Conservation (phyloP, 2,888 invertebrate genomes). For the Rhingia rostrata region DNA sequence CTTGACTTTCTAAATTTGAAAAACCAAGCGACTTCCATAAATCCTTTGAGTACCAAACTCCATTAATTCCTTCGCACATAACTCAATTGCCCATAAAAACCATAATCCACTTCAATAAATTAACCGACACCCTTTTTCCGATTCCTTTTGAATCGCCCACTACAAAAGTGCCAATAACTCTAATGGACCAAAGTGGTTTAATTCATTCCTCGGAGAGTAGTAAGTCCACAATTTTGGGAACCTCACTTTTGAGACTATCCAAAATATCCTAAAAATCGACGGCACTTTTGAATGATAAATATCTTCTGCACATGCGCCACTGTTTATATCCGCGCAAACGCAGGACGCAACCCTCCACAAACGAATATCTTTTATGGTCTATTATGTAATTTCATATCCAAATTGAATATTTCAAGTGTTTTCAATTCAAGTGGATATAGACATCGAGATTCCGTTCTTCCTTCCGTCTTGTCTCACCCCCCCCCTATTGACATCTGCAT, state of each 20-base stretch:
- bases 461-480: conserved; percentile 32
- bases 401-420: conserved; percentile 70
- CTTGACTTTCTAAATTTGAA: conserved; percentile 17
- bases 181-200: conserved; percentile 56
- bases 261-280: conserved; percentile 11
- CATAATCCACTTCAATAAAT: conserved; percentile 71
- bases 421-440: conserved; percentile 67
- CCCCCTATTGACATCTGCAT: conserved; percentile 40
- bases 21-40: conserved; percentile 37
- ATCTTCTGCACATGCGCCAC: conserved; percentile 50
- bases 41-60: conserved; percentile 43
- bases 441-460: conserved; percentile 26
- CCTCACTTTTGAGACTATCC: background rate
- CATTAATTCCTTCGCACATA: conserved; percentile 68
- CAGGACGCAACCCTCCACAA: conserved; percentile 6
- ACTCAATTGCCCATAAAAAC: conserved; percentile 56
- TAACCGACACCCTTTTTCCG: conserved; percentile 54
- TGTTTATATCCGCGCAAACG: background rate
- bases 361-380: conserved; percentile 63
- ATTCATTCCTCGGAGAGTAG: conserved; percentile 24
- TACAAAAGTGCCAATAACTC: conserved; percentile 49
- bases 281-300: conserved; percentile 15
- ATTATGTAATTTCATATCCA: conserved; percentile 72
- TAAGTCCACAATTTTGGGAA: conserved; percentile 15
- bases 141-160: conserved; percentile 1